Evolutionary conservation across 2,888 invertebrate genomes (phyloP).

Genomic region (Parelbella ahira): DNA sequence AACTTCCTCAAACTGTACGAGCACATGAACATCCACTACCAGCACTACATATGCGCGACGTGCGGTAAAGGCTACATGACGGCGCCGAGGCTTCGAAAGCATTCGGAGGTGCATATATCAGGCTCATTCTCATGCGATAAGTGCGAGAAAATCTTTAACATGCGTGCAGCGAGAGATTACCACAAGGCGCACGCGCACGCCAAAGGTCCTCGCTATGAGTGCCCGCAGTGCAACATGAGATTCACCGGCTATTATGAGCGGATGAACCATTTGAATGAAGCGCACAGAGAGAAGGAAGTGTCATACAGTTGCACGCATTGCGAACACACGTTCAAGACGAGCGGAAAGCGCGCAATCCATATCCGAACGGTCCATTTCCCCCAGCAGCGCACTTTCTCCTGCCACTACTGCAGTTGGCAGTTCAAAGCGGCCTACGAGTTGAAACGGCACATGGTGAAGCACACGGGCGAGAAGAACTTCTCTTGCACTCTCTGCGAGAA

Average conservation of each 20-base stretch:
- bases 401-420: constrained; percentile 59
- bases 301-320: constrained; percentile 60
- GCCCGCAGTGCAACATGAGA: constrained; percentile 62
- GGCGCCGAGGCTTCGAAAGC: constrained; percentile 61
- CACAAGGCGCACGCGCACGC: constrained; percentile 61
- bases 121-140: constrained; percentile 65
- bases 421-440: constrained; percentile 64
- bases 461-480: constrained; percentile 58
- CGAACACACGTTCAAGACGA: constrained; percentile 60
- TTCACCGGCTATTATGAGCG: constrained; percentile 64
- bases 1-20: constrained; percentile 69
- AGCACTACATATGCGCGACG: constrained; percentile 66
- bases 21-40: constrained; percentile 70
- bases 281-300: constrained; percentile 59
- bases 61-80: constrained; percentile 74
- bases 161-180: constrained; percentile 61
- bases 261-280: constrained; percentile 62
- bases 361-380: constrained; percentile 59
- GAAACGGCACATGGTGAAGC: constrained; percentile 62
- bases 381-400: constrained; percentile 48
- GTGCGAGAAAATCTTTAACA: constrained; percentile 56
- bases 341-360: constrained; percentile 59
- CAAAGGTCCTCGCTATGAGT: constrained; percentile 63
- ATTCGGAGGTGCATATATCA: constrained; percentile 62
- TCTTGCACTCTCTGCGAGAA: constrained; percentile 59